These are phyloP conservation scores for Dione vanillae DNA, from an alignment of 2,888 invertebrate species.

Conservation along the genomic window DNA sequence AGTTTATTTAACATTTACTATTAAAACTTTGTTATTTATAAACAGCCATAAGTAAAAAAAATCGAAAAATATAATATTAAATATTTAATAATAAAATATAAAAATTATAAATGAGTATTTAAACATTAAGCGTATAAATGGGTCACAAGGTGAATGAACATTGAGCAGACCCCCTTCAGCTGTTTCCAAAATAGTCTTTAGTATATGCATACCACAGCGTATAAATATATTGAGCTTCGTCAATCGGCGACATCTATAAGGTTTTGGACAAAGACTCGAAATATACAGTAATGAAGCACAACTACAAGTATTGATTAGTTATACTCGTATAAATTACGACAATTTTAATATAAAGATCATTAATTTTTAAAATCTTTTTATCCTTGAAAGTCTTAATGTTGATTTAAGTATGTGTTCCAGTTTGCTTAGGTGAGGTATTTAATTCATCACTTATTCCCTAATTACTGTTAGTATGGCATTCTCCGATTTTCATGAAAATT, in stretches of 20 bases:
- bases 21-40: too few species aligned
- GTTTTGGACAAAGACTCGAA: background rate
- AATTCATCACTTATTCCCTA: background rate
- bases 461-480: background rate
- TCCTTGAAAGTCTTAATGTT: background rate
- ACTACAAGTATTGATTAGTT: background rate
- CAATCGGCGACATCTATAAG: background rate
- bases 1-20: too few species aligned
- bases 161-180: conserved; percentile 29
- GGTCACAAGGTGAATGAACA: conserved; percentile 44
- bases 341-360: background rate
- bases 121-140: conserved; percentile 27
- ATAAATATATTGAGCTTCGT: conserved; percentile 20
- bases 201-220: conserved; percentile 12
- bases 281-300: background rate
- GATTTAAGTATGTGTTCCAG: background rate
- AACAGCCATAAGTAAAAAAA: background rate
- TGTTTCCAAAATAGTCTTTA: conserved; percentile 41
- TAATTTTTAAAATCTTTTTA: background rate
- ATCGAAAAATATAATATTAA: too few species aligned
- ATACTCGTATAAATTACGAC: background rate
- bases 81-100: too few species aligned
- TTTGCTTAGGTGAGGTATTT: background rate
- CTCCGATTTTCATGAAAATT: background rate
- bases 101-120: too few species aligned